These are phyloP conservation scores for Sitta europaea DNA, from an alignment of 2,113 vertebrate genomes.

Conservation along the genomic window DNA sequence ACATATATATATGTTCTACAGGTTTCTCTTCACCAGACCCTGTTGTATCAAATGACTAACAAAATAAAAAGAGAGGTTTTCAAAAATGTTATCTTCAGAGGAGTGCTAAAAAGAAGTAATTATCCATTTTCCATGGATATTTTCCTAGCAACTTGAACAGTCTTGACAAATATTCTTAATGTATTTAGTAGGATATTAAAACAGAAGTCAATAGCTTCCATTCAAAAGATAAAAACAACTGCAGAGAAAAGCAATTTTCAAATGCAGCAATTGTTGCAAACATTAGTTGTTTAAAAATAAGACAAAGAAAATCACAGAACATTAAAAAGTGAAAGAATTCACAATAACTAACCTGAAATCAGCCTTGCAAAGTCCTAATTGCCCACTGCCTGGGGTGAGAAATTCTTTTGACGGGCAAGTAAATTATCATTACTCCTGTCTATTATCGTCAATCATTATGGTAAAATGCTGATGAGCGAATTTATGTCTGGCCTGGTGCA, in stretches of 20 bases:
- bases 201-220: background rate
- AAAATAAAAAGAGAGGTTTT: background rate
- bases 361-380: background rate
- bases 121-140: background rate
- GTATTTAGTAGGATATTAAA: background rate
- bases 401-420: background rate
- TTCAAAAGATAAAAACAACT: background rate
- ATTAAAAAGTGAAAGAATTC: background rate
- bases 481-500: background rate
- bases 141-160: background rate
- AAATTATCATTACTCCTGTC: conserved; percentile 30
- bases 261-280: background rate
- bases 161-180: background rate
- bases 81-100: background rate
- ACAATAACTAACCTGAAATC: background rate
- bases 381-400: background rate
- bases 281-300: background rate
- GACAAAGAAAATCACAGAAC: background rate
- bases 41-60: background rate
- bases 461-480: background rate
- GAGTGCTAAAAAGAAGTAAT: background rate
- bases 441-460: background rate
- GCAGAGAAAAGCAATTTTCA: background rate
- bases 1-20: background rate
- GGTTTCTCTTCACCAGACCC: background rate